Base-by-base conservation (phyloP, 2,113 vertebrate genomes). In the Ivindomyrus marchei region DNA sequence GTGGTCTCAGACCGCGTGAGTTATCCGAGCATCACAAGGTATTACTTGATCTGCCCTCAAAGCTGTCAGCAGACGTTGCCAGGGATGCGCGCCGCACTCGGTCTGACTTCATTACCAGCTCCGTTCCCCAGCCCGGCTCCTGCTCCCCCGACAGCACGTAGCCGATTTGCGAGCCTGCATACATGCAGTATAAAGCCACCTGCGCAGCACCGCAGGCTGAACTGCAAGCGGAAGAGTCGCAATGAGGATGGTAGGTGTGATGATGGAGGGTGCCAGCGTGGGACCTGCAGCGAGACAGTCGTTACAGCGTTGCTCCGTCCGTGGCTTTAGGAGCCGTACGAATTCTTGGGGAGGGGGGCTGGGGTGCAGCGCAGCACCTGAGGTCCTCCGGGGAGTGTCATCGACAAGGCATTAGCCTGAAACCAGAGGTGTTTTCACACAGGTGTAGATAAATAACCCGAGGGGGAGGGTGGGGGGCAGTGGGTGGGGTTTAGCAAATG, bases 11-110 rank as follows among this genome's bases (percentile, higher is more conserved):
- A 94, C 92, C 92, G 94, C 91, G 91, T 92, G 92, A 49, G 91
- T 94, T 95, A 95, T 96, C 94, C 94, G 93, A 94, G 94, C 94
- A 94, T 95, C 95, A 95, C 94, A 95, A 95, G 93, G 95, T 96
- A 94, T 95, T 95, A 95, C 94, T 95, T 94, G 95, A 95, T 95
- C 94, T 93, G 93, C 94, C 95, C 95, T 94, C 94, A 92, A 94
- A 95, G 94, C 95, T 96, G 95, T 95, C 94, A 95, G 94, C 94
- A 89, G 94, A 95, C 93, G 92, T 92, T 93, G 93, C 36, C 93
- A 94, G 94, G 95, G 95, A 95, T 95, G 95, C 89, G 93, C 8
- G 6, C 8, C 5, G 7, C 93, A 92, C 94, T 92, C 90, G 93
- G 95, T 91, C 95, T 94, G 92, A 95, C 95, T 95, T 96, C 94